phyloP scores from a whole-genome alignment of 2,113 vertebrate genomes.

The Carollia perspicillata region DNA sequence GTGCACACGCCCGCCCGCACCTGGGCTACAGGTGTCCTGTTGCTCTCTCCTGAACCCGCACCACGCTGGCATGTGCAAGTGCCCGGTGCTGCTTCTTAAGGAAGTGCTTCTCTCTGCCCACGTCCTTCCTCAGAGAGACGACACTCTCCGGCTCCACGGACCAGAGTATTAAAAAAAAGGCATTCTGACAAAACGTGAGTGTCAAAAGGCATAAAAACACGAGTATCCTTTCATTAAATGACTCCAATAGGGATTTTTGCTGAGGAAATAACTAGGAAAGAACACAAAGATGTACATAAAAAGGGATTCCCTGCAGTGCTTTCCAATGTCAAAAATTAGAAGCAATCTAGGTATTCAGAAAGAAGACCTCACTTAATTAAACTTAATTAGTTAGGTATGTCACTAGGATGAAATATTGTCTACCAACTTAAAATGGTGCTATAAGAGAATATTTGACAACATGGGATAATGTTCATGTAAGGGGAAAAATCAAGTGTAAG shows the following conservation, averaged over 20 bases:
- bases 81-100: background rate
- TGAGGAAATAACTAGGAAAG: background rate
- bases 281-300: background rate
- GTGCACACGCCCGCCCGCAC: fast-evolving
- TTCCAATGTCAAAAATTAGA: background rate
- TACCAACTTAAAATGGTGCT: background rate
- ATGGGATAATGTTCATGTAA: background rate
- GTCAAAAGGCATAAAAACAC: background rate
- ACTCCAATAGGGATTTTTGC: background rate
- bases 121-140: background rate
- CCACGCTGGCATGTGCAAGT: background rate
- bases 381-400: background rate
- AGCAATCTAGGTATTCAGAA: background rate
- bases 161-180: background rate
- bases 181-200: background rate
- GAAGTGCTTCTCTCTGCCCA: background rate
- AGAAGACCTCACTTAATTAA: background rate
- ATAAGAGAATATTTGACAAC: background rate
- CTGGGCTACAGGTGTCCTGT: background rate
- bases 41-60: background rate
- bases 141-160: background rate
- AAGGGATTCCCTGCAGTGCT: background rate
- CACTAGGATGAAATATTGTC: background rate
- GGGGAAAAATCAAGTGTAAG: background rate
- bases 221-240: background rate